Evolutionary conservation across 1,140 invertebrate species (phyloP), one percentile per base, ranked within the genome.

Genomic region (Hesperophylax magnus): DNA sequence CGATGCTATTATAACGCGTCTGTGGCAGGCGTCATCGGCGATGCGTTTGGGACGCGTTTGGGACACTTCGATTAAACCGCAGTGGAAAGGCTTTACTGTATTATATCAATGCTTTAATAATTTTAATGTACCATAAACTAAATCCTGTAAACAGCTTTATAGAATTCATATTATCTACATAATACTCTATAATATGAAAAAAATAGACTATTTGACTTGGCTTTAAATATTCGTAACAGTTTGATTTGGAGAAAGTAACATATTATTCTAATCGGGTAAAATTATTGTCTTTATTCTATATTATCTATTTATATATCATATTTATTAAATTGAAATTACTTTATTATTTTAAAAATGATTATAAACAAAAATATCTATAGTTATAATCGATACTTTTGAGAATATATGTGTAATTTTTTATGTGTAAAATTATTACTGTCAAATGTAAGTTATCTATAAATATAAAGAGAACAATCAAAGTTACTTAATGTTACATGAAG

Each of bases 121-220:
- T 79, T 84, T 72, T 84, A 84, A 84, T 82, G 67, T 84, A 84
- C 78, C 65, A 65, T 81, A 72, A n/a, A 81, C 63, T 78, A 60
- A 78, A 71, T 81, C 75, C 77, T 83, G 39, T 84, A 82, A 84
- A 79, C 83, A 84, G 80, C 83, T 84, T 84, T 84, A 81, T 81
- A 81, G 80, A 84, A 63, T 79, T 81, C 82, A 84, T 84, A 84
- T 84, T 82, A 84, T 53, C 80, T 78, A 79, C 79, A 77, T 78
- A 78, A 72, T 69, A 81, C 78, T 81, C 81, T 77, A 69, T 80
- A 82, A 82, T 84, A 81, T 82, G 82, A 74, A 72, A 82, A 82
- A 82, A 81, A 84, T 84, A 84, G 83, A 84, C 83, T 84, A 84
- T 77, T 82, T 82, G 56, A 82, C 81, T 84, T 84, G 83, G 83